Percentiles rank a stretch among this genome's conserved stretches.
Conservation (phyloP, 1,140 invertebrate genomes). For the Zaprionus africanus region DNA sequence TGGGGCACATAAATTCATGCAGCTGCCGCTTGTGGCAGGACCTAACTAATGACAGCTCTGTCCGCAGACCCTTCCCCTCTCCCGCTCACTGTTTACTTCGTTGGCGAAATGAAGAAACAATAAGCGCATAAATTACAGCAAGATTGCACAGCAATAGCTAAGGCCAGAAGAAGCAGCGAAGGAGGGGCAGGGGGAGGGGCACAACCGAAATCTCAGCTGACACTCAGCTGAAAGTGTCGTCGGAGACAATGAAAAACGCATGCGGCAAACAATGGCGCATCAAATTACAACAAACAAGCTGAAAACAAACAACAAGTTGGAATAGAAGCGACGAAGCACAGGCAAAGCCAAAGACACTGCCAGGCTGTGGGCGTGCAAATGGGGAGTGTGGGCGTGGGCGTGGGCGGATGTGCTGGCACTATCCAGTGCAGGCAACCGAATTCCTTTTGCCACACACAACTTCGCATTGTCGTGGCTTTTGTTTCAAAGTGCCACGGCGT, state of each 20-base stretch:
- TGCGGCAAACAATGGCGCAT: constrained; percentile 71
- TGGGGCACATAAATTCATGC: constrained; percentile 65
- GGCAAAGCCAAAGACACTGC: constrained; percentile 11
- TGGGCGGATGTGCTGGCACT: constrained; percentile 24
- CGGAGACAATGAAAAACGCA: constrained; percentile 66
- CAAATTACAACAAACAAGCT: constrained; percentile 75
- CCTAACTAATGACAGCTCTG: constrained; percentile 67
- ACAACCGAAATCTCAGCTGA: constrained; percentile 60
- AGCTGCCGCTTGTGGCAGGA: constrained; percentile 57
- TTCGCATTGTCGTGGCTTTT: constrained; percentile 78
- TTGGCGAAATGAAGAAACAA: constrained; percentile 76
- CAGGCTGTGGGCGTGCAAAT: not conserved
- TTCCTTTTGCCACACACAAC: constrained; percentile 43
- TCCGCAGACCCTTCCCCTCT: not conserved
- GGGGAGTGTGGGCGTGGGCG: not conserved
- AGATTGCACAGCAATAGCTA: constrained; percentile 74
- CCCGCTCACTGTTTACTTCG: not conserved
- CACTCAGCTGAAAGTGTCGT: constrained; percentile 40
- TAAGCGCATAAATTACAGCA: constrained; percentile 75
- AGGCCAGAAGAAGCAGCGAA: constrained; percentile 47
- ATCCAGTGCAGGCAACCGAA: constrained; percentile 17
- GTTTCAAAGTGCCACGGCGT: constrained; percentile 80
- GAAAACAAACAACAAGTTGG: constrained; percentile 23
- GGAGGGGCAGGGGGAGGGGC: not conserved
- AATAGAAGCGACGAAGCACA: constrained; percentile 29